Evolutionary conservation across 1,140 invertebrate species (phyloP).

Genomic region (Dufourea novaeangliae): DNA sequence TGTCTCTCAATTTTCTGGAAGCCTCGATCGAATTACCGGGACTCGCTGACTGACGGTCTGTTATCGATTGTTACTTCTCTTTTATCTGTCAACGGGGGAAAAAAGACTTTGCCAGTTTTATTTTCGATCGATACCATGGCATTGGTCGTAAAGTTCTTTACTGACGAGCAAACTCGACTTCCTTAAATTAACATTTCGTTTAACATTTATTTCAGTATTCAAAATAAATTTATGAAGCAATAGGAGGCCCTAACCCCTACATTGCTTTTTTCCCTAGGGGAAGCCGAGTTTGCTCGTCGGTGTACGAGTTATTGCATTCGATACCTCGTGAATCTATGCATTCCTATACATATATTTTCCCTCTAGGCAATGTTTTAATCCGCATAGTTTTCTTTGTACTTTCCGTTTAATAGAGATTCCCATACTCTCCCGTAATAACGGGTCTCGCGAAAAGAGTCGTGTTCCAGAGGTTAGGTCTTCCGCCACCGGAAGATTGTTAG

Average conservation of each 20-base stretch:
- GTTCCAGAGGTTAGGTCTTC: background rate
- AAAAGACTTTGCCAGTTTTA: background rate
- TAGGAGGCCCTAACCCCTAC: too few relatives aligned
- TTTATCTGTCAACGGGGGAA: background rate
- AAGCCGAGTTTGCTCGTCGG: too few relatives aligned
- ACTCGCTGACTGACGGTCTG: background rate
- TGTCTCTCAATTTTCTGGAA: conserved; percentile 57
- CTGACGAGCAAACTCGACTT: too few relatives aligned
- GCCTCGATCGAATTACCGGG: conserved; percentile 9
- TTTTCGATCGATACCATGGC: background rate
- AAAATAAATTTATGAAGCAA: too few relatives aligned
- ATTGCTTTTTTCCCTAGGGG: too few relatives aligned
- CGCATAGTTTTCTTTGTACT: background rate
- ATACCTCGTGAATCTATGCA: too few relatives aligned
- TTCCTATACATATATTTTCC: background rate
- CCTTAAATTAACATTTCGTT: too few relatives aligned
- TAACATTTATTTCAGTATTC: too few relatives aligned
- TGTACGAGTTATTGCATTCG: too few relatives aligned
- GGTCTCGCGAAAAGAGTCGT: background rate
- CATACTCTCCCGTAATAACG: background rate
- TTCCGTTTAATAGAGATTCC: background rate
- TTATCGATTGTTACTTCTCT: background rate
- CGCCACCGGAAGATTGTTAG: conserved; percentile 24
- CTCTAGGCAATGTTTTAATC: background rate
- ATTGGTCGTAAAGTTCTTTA: background rate